Conservation (phyloP, 2,797 vertebrate genomes). For the Tamandua tetradactyla region DNA sequence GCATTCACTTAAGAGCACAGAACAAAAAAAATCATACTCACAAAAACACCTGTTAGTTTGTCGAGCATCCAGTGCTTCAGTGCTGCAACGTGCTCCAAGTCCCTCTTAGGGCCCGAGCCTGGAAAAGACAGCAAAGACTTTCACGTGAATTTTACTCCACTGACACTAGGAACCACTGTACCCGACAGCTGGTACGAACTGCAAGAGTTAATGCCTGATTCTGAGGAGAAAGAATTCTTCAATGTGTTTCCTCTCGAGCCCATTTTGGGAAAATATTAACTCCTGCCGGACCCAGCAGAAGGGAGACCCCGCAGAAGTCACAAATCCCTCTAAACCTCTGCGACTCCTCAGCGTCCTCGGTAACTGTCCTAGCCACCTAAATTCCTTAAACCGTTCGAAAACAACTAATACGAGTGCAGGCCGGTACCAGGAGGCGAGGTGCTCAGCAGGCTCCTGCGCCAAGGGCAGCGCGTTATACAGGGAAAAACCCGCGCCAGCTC, state of each 20-base stretch:
- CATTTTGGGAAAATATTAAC: background rate
- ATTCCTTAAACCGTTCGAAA: background rate
- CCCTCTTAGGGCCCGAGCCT: conserved; percentile 96
- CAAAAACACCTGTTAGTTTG: conserved; percentile 95
- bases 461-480: too few relatives aligned
- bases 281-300: background rate
- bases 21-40: conserved; percentile 84
- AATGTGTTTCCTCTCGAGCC: too few relatives aligned
- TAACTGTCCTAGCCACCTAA: background rate
- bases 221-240: background rate
- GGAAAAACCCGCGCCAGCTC: background rate
- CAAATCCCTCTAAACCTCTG: background rate
- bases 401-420: too few relatives aligned
- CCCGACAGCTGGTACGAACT: background rate
- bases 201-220: background rate
- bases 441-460: too few relatives aligned
- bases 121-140: background rate
- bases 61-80: conserved; percentile 98
- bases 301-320: too few relatives aligned
- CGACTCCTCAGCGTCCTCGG: too few relatives aligned
- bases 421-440: too few relatives aligned
- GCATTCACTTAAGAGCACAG: too few relatives aligned
- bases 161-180: too few relatives aligned
- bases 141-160: background rate
- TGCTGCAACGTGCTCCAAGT: conserved; percentile 95